phyloP scores from a whole-genome alignment of 2,113 vertebrate genomes.

The Leptobrachium ailaonicum region DNA sequence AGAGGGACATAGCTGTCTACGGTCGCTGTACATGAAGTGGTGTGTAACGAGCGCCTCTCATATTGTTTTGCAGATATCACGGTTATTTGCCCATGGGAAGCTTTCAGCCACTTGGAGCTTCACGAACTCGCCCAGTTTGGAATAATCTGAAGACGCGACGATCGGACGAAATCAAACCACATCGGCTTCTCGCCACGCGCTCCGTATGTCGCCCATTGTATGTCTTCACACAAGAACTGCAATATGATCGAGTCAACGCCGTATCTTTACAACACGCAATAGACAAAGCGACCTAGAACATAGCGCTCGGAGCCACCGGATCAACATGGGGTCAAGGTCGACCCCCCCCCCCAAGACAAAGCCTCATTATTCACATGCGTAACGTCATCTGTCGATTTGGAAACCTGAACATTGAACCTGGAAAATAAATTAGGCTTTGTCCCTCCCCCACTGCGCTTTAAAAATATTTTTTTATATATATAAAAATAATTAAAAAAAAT shows the following conservation, averaged over 20 bases:
- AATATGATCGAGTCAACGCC: not conserved
- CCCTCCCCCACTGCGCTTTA: too few species aligned
- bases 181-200: not conserved
- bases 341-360: too few species aligned
- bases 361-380: too few species aligned
- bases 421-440: too few species aligned
- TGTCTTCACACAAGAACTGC: not conserved
- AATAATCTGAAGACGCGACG: slow-evolving; percentile 40
- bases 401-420: too few species aligned
- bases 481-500: too few species aligned
- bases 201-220: not conserved
- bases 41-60: too few species aligned
- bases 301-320: not conserved
- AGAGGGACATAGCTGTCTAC: not conserved
- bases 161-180: not conserved
- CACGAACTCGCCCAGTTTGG: slow-evolving; percentile 52
- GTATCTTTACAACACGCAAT: too few species aligned
- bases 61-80: slow-evolving; percentile 48
- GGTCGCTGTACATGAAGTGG: too few species aligned
- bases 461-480: too few species aligned
- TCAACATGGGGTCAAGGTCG: too few species aligned
- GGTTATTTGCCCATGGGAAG: slow-evolving; percentile 54
- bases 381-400: too few species aligned
- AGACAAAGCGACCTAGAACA: not conserved
- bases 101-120: slow-evolving; percentile 52